Conservation (phyloP, 2,113 vertebrate species). For the Tamias sibiricus region DNA sequence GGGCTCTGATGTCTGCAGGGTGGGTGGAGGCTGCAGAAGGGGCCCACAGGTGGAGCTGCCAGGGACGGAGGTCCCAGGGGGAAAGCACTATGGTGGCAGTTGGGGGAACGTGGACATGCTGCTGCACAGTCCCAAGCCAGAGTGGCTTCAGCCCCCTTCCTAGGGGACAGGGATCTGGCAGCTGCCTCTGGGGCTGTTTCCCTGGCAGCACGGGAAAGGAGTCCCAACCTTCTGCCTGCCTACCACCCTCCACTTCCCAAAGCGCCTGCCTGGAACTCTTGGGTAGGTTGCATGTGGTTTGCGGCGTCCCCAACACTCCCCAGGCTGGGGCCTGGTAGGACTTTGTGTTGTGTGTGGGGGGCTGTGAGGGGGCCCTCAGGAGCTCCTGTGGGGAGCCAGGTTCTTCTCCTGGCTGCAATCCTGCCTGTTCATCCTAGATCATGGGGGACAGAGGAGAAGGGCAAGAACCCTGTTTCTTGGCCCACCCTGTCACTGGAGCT, state of each 20-base stretch:
- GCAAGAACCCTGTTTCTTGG: accelerated
- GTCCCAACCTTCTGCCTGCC: background rate
- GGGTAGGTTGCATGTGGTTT: background rate
- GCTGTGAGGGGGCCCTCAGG: background rate
- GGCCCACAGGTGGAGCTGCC: background rate
- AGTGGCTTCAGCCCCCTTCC: background rate
- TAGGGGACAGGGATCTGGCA: background rate
- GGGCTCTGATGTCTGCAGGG: background rate
- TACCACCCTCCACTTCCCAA: background rate
- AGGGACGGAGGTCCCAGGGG: background rate
- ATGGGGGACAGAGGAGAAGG: background rate
- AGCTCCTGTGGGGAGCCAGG: background rate
- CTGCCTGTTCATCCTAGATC: background rate
- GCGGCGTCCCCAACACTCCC: background rate
- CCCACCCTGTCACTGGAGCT: background rate
- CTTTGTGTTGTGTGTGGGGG: background rate
- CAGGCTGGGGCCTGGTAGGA: background rate
- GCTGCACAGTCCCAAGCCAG: background rate
- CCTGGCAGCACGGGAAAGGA: background rate
- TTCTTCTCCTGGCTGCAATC: background rate
- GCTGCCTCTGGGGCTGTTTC: background rate
- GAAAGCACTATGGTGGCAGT: background rate
- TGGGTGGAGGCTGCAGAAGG: background rate
- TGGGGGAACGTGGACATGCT: background rate
- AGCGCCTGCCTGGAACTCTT: background rate